Evolutionary conservation across 2,888 invertebrate species (phyloP).

Genomic region (Drosophila borealis): DNA sequence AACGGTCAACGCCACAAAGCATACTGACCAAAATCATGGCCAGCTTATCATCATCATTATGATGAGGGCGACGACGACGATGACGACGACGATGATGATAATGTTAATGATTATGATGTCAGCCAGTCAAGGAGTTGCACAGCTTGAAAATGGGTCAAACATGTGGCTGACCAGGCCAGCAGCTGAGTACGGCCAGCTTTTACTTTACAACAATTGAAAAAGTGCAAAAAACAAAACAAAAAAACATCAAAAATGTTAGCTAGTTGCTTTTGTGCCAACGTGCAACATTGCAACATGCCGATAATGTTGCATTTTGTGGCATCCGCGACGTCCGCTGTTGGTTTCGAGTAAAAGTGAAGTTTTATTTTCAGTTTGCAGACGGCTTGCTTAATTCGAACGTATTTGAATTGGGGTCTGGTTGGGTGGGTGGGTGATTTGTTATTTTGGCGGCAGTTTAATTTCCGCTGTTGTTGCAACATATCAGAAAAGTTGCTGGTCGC

Average conservation of each 20-base stretch:
- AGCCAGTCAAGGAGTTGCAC: constrained; percentile 22
- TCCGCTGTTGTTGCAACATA: constrained; percentile 13
- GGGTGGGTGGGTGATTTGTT: neutral
- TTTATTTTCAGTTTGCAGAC: constrained; percentile 11
- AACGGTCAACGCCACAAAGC: constrained; percentile 12
- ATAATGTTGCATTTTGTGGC: constrained; percentile 18
- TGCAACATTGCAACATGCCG: neutral
- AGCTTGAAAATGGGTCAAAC: constrained; percentile 63
- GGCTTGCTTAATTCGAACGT: neutral
- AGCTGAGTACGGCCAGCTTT: constrained; percentile 52
- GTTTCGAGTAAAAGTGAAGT: constrained; percentile 19
- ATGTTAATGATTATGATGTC: constrained; percentile 16
- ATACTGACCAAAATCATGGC: constrained; percentile 45
- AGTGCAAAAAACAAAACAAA: constrained; percentile 2
- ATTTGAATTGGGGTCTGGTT: neutral
- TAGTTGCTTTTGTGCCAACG: neutral
- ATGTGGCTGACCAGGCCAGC: constrained; percentile 52
- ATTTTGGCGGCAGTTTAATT: constrained; percentile 10
- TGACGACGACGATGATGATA: constrained; percentile 7
- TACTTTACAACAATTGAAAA: constrained; percentile 57
- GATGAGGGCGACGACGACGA: constrained; percentile 11
- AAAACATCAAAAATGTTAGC: neutral
- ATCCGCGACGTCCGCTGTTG: constrained; percentile 10
- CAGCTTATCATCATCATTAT: constrained; percentile 14
- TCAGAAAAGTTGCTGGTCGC: neutral